Evolutionary conservation across 2,113 vertebrate genomes (phyloP).

Genomic region (Ceratotherium simum): DNA sequence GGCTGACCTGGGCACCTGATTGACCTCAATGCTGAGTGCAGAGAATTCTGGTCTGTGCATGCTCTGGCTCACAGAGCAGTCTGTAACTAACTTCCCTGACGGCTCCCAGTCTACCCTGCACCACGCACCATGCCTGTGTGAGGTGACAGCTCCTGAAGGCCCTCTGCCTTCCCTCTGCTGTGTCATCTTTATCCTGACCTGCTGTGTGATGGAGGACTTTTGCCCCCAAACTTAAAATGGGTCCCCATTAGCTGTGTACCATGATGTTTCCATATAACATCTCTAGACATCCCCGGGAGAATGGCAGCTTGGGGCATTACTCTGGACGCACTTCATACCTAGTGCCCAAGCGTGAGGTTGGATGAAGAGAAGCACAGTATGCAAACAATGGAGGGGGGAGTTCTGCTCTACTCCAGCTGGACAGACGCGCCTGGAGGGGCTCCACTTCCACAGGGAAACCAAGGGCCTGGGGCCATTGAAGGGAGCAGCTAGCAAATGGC

Average conservation of each 20-base stretch:
- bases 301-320: neutral
- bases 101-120: no score
- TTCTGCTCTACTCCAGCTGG: neutral
- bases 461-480: neutral
- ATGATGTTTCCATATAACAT: neutral
- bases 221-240: neutral
- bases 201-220: neutral
- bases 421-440: neutral
- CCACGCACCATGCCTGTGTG: rapidly evolving
- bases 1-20: neutral
- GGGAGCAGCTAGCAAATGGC: neutral
- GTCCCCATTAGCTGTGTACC: neutral
- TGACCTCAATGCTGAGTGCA: neutral
- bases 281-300: neutral
- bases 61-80: neutral
- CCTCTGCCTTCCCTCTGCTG: neutral
- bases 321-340: neutral
- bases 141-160: no score
- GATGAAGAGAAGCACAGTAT: neutral
- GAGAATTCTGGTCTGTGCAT: neutral
- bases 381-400: neutral
- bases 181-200: neutral
- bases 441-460: no score
- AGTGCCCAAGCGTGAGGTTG: neutral
- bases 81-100: neutral